phyloP scores from a whole-genome alignment of 2,113 vertebrate species.

The Periophthalmus modestus region DNA sequence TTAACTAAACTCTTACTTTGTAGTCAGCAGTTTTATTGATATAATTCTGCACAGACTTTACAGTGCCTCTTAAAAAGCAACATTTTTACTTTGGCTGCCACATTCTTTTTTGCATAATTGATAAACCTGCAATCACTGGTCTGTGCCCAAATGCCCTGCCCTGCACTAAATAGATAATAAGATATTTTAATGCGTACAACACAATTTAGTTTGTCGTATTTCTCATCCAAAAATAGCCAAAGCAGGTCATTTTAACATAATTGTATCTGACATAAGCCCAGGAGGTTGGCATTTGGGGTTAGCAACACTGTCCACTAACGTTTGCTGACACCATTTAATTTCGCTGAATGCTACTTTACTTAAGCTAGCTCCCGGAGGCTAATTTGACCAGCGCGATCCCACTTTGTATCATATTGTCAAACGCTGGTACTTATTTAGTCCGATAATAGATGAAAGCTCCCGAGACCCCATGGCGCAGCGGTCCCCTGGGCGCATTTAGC shows the following conservation, averaged over 20 bases:
- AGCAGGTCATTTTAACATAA: background rate
- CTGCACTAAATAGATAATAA: background rate
- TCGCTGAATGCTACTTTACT: constrained; percentile 10
- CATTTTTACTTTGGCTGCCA: background rate
- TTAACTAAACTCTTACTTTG: background rate
- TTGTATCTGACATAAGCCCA: background rate
- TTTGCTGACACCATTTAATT: constrained; percentile 30
- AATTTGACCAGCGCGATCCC: background rate
- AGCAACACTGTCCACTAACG: constrained; percentile 8
- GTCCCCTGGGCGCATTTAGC: constrained; percentile 14
- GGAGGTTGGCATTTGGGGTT: constrained; percentile 4
- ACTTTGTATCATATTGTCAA: constrained; percentile 7
- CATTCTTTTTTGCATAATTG: background rate
- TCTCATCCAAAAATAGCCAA: background rate
- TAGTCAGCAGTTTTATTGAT: background rate
- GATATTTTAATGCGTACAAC: background rate
- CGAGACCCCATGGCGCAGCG: background rate
- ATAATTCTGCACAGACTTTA: background rate
- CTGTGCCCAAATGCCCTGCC: background rate
- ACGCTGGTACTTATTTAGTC: constrained; percentile 13
- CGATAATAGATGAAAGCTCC: constrained; percentile 28
- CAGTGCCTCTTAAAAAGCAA: background rate
- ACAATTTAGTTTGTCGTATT: background rate
- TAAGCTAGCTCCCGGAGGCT: background rate
- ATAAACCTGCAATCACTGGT: background rate